Evolutionary conservation across 53 echinoderm and acorn worm genomes (phyloP), one percentile per base, ranked within the genome.

Genomic region (Glandiceps talaboti): DNA sequence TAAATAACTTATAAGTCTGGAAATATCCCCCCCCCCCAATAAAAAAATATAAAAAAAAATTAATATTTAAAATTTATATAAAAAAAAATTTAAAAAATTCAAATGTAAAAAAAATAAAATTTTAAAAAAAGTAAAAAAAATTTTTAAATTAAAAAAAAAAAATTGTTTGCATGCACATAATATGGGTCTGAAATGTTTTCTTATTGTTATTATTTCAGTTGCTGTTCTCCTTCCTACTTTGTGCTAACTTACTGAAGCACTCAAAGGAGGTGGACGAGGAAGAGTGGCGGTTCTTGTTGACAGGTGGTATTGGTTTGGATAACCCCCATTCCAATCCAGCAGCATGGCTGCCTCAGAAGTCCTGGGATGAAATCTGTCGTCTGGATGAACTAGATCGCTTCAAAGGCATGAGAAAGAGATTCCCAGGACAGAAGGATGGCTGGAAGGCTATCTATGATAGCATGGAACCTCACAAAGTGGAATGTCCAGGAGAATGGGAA

Each of bases 261-360:
- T 79, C 89, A 27, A 91, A 91, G 77, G 92, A 92, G 77, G 99
- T 99, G 0, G 86, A 93, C 30, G 99, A 99, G 74, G 91, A 91
- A 32, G 99, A 99, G 84, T 99, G 99, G 99, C 85, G 99, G 1
- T 99, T 99, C 93, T 88, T 99, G 10, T 83, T 99, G 77, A 99
- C 99, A 0, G 99, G 99, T 1, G 99, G 99, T 29, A 89, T 99
- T 29, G 99, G 99, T 84, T 86, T 99, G 73, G 99, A 99, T 79
- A 99, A 93, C 82, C 99, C 99, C 25, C 99, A 99, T 80, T 99
- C 99, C 74, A 99, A 99, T 81, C 99, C 99, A 0, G 92, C 99
- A 76, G 93, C 99, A 33, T 99, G 99, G 99, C 86, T 99, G 31
- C 99, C 99, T 0, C 80, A 87, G 20, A 82, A 88, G 33, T 93